Base-by-base conservation (phyloP, 23 tunicate genomes). In the Trididemnum miniatum region DNA sequence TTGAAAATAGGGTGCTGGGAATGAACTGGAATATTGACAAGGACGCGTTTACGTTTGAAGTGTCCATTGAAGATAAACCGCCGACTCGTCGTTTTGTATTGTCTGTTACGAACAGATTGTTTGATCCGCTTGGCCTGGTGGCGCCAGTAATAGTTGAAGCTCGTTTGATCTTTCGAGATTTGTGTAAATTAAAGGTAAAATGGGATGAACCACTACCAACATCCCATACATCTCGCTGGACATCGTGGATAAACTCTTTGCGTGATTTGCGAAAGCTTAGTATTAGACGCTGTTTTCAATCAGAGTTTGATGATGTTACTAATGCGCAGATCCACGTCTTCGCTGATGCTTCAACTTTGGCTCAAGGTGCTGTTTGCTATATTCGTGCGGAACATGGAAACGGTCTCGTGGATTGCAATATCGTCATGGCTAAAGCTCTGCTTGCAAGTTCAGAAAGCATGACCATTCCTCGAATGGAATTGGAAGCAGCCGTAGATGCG, bases 61-160 rank as follows among this genome's bases (percentile, higher is more conserved):
- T 73, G 7, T 23, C 35, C 0, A 22, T 75, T 15, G 22, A 35
- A 33, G 52, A 73, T 31, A 75, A 4, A 35, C 72, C 87, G 2
- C 35, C 35, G 28, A 83, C 87, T 22, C 71, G 81, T 20, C 52
- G 83, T 1, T 62, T 60, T 0, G 20, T 83, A 23, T 63, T 83
- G 31, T 54, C 87, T 0, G 35, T 82, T 24, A 59, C 77, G 33
- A 71, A 54, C 31, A 7, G 64, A 2, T 49, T 75, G 51, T 83
- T 44, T 59, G 81, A 83, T 35, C 87, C 82, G 22, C 33, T 83
- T 7, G 81, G 80, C 12, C 44, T 83, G 24, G 57, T 83, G 18
- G 62, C 72, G 2, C 87, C 81, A 22, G 81, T 73, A 1, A 34
- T 75, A 3, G 24, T 83, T 34, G 35, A 60, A 31, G 72, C 64